A percentile compares a stretch with the other conserved stretches of the same genome.
phyloP scores from a whole-genome alignment of 2,888 invertebrate genomes.

The Eupithecia pulchellata region DNA sequence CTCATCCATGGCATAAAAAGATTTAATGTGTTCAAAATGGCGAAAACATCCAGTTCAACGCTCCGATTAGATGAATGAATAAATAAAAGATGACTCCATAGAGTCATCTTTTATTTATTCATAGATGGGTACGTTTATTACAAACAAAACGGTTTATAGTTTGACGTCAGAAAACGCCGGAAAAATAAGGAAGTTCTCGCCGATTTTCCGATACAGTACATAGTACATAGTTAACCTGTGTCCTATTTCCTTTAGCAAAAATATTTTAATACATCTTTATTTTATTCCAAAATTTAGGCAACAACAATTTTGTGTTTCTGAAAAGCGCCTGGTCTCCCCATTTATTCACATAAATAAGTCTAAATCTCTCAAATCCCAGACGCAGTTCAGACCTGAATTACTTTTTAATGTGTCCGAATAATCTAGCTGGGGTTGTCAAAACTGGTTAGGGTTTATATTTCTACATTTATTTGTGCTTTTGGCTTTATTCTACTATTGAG shows the following conservation, averaged over 20 bases:
- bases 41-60: background rate
- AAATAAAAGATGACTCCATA: no score
- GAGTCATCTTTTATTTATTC: no score
- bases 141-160: background rate
- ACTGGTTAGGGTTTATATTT: background rate
- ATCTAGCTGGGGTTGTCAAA: conserved; percentile 25
- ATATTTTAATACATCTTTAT: no score
- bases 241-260: no score
- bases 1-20: background rate
- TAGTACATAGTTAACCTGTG: no score
- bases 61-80: background rate
- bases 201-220: background rate
- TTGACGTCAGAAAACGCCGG: background rate
- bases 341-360: conserved; percentile 20
- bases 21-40: background rate
- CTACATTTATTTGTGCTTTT: background rate
- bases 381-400: conserved; percentile 42
- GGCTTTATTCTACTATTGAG: background rate
- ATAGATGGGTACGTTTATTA: background rate
- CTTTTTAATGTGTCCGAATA: conserved; percentile 22
- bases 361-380: conserved; percentile 15
- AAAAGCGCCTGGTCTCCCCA: conserved; percentile 5
- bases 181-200: background rate
- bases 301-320: no score
- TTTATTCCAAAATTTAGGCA: background rate